Evolutionary conservation across 2,113 vertebrate species (phyloP).

Genomic region (Melanostigma gelatinosum): DNA sequence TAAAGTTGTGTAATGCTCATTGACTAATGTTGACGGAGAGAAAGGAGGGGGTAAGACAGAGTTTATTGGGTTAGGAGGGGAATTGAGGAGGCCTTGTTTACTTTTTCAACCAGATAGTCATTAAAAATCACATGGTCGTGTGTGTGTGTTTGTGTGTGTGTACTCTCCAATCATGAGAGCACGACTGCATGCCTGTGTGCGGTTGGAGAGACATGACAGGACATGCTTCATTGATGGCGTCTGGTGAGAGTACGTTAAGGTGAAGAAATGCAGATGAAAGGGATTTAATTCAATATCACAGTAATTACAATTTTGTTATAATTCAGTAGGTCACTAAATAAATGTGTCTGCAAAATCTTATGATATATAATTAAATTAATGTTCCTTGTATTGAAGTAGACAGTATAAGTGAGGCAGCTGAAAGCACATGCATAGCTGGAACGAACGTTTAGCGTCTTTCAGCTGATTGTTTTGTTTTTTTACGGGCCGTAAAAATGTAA

Average conservation of each 20-base stretch:
- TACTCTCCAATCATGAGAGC: neutral
- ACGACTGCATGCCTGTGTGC: constrained; percentile 2
- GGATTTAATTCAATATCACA: neutral
- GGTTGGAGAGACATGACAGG: constrained; percentile 1
- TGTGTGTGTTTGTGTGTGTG: constrained; percentile 2
- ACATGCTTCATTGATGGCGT: neutral
- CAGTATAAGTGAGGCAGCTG: too few relatives aligned
- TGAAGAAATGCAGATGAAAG: neutral
- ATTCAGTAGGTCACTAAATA: neutral
- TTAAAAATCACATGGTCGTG: constrained; percentile 66
- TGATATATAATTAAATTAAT: neutral
- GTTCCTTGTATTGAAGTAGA: too few relatives aligned
- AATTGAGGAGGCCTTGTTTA: constrained; percentile 59
- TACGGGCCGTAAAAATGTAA: neutral
- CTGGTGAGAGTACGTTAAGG: neutral
- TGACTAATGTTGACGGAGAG: constrained; percentile 3
- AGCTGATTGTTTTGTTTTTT: neutral
- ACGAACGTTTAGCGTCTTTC: neutral
- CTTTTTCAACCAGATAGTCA: constrained; percentile 68
- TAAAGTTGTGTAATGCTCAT: neutral
- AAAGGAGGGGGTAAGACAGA: neutral
- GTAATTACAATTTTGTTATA: neutral
- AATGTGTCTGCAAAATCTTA: neutral
- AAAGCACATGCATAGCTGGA: too few relatives aligned
- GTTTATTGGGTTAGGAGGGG: constrained; percentile 54